A percentile compares a stretch with the other conserved stretches of the same genome.
Evolutionary conservation across 2,113 vertebrate species (phyloP).

Genomic region (Aplodontia rufa): DNA sequence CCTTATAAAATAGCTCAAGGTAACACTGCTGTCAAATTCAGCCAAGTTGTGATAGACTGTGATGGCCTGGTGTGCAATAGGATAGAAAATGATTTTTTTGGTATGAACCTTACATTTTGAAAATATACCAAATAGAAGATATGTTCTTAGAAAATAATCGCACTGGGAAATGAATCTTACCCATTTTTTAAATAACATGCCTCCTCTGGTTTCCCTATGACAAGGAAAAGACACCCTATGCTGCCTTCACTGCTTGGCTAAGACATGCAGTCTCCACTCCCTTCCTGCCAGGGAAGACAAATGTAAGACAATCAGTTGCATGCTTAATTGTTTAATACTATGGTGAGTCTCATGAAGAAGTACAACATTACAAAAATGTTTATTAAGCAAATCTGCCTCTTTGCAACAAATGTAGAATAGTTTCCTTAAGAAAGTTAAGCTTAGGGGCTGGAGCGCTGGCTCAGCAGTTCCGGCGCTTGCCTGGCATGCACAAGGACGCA

Average conservation of each 20-base stretch:
- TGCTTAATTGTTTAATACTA: background rate
- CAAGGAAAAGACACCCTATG: background rate
- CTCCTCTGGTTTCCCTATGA: background rate
- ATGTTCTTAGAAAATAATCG: background rate
- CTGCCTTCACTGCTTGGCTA: background rate
- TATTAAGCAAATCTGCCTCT: background rate
- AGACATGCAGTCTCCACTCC: background rate
- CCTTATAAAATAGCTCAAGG: constrained; percentile 44
- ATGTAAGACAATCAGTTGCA: background rate
- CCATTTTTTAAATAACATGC: background rate
- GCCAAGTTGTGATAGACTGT: background rate
- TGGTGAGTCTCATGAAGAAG: background rate
- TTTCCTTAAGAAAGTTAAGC: background rate
- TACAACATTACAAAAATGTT: background rate
- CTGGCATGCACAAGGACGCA: too few species aligned
- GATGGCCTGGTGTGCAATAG: background rate
- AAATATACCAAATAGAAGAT: constrained; percentile 3
- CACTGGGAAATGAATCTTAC: background rate
- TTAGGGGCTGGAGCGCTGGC: too few species aligned
- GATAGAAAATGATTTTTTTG: background rate
- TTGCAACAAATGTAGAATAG: background rate
- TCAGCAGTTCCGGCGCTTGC: too few species aligned
- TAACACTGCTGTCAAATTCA: constrained; percentile 15
- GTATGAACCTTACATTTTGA: background rate
- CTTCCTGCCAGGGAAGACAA: background rate